Evolutionary conservation across 2,797 vertebrate species (phyloP), one percentile per base, ranked within the genome.

Genomic region (Neostethus bicornis): DNA sequence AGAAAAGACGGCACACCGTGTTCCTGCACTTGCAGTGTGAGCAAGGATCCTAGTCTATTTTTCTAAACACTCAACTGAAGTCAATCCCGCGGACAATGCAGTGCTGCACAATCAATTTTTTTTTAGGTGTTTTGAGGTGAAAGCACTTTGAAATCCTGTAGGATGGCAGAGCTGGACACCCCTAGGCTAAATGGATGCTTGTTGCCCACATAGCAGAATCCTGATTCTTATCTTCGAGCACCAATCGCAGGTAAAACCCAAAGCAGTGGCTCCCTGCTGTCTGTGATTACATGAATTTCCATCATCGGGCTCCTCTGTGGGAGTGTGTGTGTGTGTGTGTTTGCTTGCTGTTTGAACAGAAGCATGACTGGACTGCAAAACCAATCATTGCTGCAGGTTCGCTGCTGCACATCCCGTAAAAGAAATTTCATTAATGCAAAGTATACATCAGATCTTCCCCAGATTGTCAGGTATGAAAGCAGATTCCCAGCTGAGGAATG

Each of bases 361-460:
- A 49, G 64, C 85, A 79, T 87, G 85, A 79, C 66, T 45, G 35
- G 80, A 87, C 85, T 90, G 56, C 48, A 66, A 68, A 87, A 32
- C 23, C 43, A 6, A 56, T 63, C 70, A 68, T 51, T 46, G 52
- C 61, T 56, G 77, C 76, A 45, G 28, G 34, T 37, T 39, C 54
- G 61, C 64, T 20, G 37, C 51, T 66, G 70, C 46, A 43, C 60
- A 26, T 53, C 57, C 24, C 59, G 17, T 52, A n/a, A n/a, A n/a
- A n/a, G n/a, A n/a, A n/a, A 10, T 28, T 46, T 64, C 47, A 62
- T 49, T 59, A 38, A 56, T 61, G 47, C 51, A 38, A 44, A 13
- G 21, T 19, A 47, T 28, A 45, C 47, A 29, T 6, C 49, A n/a
- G 19, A 38, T 39, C 34, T n/a, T 52, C 24, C 47, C 60, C 29